These are phyloP conservation scores for Esox masquinongy DNA, from an alignment of 2,797 vertebrate genomes.

Conservation along the genomic window DNA sequence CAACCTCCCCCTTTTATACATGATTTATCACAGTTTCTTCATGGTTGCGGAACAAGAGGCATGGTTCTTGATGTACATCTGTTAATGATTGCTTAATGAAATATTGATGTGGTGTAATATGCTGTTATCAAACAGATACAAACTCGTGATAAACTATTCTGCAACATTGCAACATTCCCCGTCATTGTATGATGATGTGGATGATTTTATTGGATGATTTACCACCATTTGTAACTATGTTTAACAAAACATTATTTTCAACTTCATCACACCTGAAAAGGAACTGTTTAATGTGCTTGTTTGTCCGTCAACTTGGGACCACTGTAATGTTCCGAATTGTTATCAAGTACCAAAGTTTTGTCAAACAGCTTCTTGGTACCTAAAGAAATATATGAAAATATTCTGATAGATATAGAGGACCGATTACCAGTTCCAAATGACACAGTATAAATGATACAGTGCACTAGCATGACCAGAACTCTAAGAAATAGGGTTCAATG, in stretches of 20 bases:
- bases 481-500: background rate
- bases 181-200: background rate
- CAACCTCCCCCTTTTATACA: background rate
- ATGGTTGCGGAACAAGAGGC: background rate
- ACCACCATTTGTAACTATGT: background rate
- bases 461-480: conserved; percentile 7
- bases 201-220: background rate
- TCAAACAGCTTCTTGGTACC: too few relatives aligned
- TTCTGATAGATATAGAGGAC: conserved; percentile 24
- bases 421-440: background rate
- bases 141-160: background rate
- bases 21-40: background rate
- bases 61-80: background rate
- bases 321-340: too few relatives aligned
- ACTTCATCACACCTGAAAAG: too few relatives aligned
- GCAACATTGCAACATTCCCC: background rate
- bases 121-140: background rate
- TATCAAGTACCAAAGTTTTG: too few relatives aligned
- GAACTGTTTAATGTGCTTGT: too few relatives aligned
- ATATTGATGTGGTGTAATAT: background rate
- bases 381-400: too few relatives aligned
- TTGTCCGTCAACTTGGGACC: too few relatives aligned
- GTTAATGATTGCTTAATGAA: background rate
- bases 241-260: too few relatives aligned
- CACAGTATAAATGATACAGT: background rate